Evolutionary conservation across 2,888 invertebrate species (phyloP).

Genomic region (Pristionchus mayeri): DNA sequence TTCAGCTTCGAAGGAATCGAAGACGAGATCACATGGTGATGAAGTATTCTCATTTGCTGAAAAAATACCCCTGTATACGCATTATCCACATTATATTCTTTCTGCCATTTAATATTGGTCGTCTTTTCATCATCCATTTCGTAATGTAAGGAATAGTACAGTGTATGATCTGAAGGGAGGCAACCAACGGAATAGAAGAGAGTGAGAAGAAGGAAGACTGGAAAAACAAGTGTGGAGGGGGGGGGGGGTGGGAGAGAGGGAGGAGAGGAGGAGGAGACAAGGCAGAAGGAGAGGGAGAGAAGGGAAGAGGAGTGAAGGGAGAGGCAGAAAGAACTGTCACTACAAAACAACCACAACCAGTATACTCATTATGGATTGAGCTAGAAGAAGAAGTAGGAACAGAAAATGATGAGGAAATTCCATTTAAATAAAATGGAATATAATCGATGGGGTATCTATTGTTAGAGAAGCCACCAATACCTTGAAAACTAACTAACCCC

Average conservation of each 20-base stretch:
- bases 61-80: neutral
- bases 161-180: neutral
- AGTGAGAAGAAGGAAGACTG: conserved; percentile 39
- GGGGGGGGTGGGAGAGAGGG: conserved; percentile 36
- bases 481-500: too few species aligned
- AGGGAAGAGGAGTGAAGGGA: conserved; percentile 48
- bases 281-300: neutral
- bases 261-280: neutral
- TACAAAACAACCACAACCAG: conserved; percentile 42
- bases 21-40: neutral
- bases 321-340: conserved; percentile 33
- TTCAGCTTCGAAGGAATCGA: conserved; percentile 38
- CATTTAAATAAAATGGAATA: too few species aligned
- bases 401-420: neutral
- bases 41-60: neutral
- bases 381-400: neutral
- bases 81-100: neutral
- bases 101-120: neutral
- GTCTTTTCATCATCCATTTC: too few species aligned
- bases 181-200: neutral
- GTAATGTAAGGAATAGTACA: conserved; percentile 7
- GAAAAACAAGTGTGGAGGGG: conserved; percentile 21
- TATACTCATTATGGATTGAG: conserved; percentile 36
- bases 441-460: too few species aligned
- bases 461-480: too few species aligned